Percentiles rank a stretch among this genome's conserved stretches.
These are phyloP conservation scores for Baronia brevicornis DNA, from an alignment of 2,888 invertebrate species.

Conservation along the genomic window DNA sequence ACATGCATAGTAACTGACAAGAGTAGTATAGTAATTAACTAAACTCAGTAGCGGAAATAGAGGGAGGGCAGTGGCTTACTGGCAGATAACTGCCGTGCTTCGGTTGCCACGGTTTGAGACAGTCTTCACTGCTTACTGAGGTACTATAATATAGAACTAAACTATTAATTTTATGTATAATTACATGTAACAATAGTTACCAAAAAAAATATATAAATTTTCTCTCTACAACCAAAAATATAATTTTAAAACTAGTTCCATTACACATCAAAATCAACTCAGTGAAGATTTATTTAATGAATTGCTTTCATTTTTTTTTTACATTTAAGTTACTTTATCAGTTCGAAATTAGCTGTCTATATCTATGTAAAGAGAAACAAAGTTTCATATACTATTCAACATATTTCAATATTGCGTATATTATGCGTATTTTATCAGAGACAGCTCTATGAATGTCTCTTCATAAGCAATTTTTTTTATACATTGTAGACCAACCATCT, in stretches of 20 bases:
- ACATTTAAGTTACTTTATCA: constrained; percentile 25
- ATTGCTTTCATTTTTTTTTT: constrained; percentile 20
- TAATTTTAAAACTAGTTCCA: not conserved
- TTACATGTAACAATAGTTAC: constrained; percentile 31
- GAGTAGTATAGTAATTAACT: constrained; percentile 39
- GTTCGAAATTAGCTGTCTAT: constrained; percentile 33
- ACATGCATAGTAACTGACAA: constrained; percentile 63
- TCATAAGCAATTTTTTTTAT: constrained; percentile 9
- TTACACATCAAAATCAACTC: too few relatives aligned
- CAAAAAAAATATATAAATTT: constrained; percentile 8
- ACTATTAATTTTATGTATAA: constrained; percentile 50
- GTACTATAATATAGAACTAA: constrained; percentile 46
- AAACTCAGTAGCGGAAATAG: constrained; percentile 46
- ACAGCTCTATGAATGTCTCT: constrained; percentile 8
- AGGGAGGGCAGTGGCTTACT: constrained; percentile 21
- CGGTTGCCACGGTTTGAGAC: constrained; percentile 37
- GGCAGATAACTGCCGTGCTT: constrained; percentile 19
- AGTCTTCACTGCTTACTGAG: constrained; percentile 46
- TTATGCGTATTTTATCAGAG: too few relatives aligned
- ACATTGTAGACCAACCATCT: constrained; percentile 10
- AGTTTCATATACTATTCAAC: constrained; percentile 33
- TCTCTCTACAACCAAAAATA: not conserved
- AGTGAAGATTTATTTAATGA: constrained; percentile 6
- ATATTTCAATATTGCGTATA: too few relatives aligned
- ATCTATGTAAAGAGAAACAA: constrained; percentile 35